Percentiles rank a stretch among this genome's conserved stretches.
phyloP scores from a whole-genome alignment of 2,797 vertebrate genomes.

The Luscinia luscinia region DNA sequence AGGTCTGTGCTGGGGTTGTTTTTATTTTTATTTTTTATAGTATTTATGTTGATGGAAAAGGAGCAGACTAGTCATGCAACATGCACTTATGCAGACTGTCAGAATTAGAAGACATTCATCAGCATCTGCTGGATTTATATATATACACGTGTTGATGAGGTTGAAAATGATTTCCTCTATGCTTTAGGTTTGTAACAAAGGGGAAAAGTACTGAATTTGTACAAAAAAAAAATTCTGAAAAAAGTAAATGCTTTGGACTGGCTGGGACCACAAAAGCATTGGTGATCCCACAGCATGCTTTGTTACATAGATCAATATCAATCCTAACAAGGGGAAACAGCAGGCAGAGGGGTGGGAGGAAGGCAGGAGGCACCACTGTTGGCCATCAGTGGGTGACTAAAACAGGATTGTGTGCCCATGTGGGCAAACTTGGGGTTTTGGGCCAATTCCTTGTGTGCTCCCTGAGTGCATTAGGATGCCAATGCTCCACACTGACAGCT shows the following conservation, averaged over 20 bases:
- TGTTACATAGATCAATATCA: accelerated
- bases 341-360: neutral
- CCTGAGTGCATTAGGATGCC: neutral
- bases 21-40: neutral
- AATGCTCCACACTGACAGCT: accelerated
- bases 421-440: neutral
- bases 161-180: neutral
- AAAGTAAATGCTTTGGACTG: neutral
- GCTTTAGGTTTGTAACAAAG: neutral
- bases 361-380: neutral
- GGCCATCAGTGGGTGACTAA: neutral
- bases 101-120: neutral
- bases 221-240: neutral
- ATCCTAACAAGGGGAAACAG: neutral
- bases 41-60: neutral
- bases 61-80: neutral
- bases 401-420: neutral
- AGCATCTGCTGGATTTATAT: neutral
- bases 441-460: neutral
- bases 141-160: neutral
- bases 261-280: neutral
- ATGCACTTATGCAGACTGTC: neutral
- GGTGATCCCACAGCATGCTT: neutral
- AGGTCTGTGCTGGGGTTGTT: neutral
- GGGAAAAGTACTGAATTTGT: neutral